Conservation (phyloP, 2,797 vertebrate genomes). For the Pantherophis alleghaniensis region DNA sequence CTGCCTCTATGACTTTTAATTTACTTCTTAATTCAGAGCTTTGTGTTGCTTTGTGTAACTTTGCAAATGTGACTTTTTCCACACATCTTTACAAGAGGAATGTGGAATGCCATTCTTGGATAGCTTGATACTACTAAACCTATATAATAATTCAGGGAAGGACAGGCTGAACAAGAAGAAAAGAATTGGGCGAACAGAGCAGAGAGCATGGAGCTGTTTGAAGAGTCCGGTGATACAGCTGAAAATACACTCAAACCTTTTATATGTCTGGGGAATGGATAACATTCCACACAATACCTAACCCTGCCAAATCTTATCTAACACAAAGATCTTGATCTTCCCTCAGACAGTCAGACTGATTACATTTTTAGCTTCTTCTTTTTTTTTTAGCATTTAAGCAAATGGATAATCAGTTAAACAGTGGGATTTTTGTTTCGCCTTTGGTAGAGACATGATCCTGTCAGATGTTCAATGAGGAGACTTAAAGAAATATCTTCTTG, state of each 20-base stretch:
- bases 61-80: not conserved
- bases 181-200: not conserved
- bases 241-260: not conserved
- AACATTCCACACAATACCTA: not conserved
- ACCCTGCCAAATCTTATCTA: not conserved
- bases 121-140: not conserved
- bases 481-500: not conserved
- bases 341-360: not conserved
- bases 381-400: not conserved
- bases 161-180: not conserved
- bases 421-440: not conserved
- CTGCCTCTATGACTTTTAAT: not conserved
- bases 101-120: not conserved
- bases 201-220: not conserved
- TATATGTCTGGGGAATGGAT: not conserved
- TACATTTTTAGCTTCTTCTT: not conserved
- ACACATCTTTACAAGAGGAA: not conserved
- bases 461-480: not conserved
- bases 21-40: not conserved
- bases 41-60: not conserved
- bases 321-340: not conserved
- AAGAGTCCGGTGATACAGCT: not conserved
- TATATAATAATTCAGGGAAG: not conserved
- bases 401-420: constrained; percentile 6
- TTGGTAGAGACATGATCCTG: not conserved